phyloP scores from a whole-genome alignment of 1,140 invertebrate genomes.

The Bombus haemorrhoidalis region DNA sequence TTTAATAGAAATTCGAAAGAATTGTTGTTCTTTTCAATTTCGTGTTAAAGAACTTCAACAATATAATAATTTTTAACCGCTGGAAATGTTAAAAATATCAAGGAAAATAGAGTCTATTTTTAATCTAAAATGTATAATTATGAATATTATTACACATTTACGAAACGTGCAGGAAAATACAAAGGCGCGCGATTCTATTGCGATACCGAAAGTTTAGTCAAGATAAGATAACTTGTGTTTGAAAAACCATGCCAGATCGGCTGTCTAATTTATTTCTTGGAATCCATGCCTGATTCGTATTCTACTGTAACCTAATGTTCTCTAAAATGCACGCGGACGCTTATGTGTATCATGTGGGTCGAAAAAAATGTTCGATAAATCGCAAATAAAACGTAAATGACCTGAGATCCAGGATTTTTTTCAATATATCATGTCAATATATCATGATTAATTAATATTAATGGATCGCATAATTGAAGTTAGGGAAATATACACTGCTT shows the following conservation, averaged over 20 bases:
- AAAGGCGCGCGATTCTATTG: neutral
- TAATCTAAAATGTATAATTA: no score
- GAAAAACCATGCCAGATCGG: neutral
- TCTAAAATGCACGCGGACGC: no score
- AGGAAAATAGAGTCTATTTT: no score
- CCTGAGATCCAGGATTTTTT: neutral
- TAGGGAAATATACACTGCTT: no score
- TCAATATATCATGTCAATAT: neutral
- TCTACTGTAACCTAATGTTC: neutral
- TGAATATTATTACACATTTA: no score
- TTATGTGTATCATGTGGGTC: neutral
- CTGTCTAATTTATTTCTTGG: conserved; percentile 30
- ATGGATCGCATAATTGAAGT: no score
- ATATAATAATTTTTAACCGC: no score
- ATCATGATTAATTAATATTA: neutral
- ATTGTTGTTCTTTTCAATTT: no score
- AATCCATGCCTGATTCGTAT: neutral
- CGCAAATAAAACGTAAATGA: conserved; percentile 35
- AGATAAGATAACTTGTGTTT: neutral
- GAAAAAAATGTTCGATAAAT: conserved; percentile 30
- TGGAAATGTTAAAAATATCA: no score
- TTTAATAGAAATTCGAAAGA: no score
- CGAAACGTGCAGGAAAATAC: no score
- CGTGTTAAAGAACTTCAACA: no score
- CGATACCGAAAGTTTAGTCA: neutral